These are phyloP conservation scores for Ceyx margarethae DNA, from an alignment of 2,113 vertebrate species.

Conservation along the genomic window DNA sequence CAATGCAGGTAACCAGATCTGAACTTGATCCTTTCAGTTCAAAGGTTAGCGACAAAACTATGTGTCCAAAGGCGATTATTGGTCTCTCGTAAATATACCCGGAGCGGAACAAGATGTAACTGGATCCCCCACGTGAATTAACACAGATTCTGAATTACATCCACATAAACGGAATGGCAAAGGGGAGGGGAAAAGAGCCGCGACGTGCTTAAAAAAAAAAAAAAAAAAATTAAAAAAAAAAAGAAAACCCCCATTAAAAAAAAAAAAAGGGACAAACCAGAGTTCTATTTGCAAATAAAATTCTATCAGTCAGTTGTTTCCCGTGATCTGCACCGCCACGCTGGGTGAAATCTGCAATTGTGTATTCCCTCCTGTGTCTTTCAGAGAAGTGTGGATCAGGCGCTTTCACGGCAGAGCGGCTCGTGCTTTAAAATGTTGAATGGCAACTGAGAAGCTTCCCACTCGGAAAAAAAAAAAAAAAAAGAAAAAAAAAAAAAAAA, in stretches of 20 bases:
- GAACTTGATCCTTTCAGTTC: conserved; percentile 85
- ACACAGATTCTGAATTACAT: conserved; percentile 72
- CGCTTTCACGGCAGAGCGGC: conserved; percentile 56
- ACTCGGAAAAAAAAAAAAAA: not conserved
- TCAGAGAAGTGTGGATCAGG: conserved; percentile 60
- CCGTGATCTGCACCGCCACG: conserved; percentile 70
- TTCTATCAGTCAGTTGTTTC: conserved; percentile 66
- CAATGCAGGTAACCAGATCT: conserved; percentile 83
- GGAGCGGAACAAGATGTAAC: conserved; percentile 46
- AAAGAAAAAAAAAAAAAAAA: no score
- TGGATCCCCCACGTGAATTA: conserved; percentile 69
- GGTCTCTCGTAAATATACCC: conserved; percentile 50
- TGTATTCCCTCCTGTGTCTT: conserved; percentile 62
- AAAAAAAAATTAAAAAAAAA: not conserved
- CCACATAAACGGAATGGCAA: conserved; percentile 67
- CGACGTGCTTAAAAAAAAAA: not conserved
- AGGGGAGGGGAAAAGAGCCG: conserved; percentile 14
- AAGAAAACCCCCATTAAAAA: not conserved
- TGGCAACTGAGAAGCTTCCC: conserved; percentile 62
- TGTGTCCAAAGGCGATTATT: conserved; percentile 59
- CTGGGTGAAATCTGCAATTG: conserved; percentile 75
- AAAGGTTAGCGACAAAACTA: conserved; percentile 76
- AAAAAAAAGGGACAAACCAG: not conserved
- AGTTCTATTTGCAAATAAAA: conserved; percentile 65
- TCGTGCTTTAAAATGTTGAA: conserved; percentile 53